These are phyloP conservation scores for Brachyrhaphis roseni DNA, from an alignment of 2,797 vertebrate species.

Conservation along the genomic window DNA sequence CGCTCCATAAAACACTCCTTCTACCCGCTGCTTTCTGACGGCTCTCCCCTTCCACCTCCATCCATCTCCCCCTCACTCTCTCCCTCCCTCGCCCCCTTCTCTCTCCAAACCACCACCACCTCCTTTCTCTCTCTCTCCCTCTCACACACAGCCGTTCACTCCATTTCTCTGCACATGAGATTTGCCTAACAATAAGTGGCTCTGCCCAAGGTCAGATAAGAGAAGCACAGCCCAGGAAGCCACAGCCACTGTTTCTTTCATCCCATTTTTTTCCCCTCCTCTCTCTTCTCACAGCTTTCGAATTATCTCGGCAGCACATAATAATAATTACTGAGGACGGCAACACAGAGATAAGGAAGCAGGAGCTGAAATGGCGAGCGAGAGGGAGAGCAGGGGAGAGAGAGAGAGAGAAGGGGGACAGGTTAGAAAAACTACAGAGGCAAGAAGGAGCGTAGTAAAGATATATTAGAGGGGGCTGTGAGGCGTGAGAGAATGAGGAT, in stretches of 20 bases:
- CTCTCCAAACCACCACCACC: constrained; percentile 21
- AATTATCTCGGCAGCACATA: constrained; percentile 88
- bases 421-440: constrained; percentile 65
- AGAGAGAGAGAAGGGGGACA: constrained; percentile 45
- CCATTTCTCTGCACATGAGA: constrained; percentile 83
- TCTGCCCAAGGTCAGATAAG: constrained; percentile 90
- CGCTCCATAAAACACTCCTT: constrained; percentile 78
- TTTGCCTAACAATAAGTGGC: constrained; percentile 88
- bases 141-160: constrained; percentile 70
- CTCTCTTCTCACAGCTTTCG: constrained; percentile 82
- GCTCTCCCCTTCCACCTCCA: constrained; percentile 67
- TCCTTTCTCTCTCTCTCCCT: constrained; percentile 55
- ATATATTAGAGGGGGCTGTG: constrained; percentile 55
- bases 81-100: constrained; percentile 27
- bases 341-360: constrained; percentile 84
- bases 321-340: constrained; percentile 88
- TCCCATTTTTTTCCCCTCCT: constrained; percentile 65
- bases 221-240: constrained; percentile 84
- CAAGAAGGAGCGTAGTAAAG: constrained; percentile 51
- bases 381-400: constrained; percentile 30
- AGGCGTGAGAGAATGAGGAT: constrained; percentile 47
- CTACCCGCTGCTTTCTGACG: constrained; percentile 70
- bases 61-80: constrained; percentile 65
- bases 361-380: constrained; percentile 76
- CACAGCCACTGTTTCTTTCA: constrained; percentile 82